Evolutionary conservation across 2,113 vertebrate species (phyloP).

Genomic region (Bettongia penicillata): DNA sequence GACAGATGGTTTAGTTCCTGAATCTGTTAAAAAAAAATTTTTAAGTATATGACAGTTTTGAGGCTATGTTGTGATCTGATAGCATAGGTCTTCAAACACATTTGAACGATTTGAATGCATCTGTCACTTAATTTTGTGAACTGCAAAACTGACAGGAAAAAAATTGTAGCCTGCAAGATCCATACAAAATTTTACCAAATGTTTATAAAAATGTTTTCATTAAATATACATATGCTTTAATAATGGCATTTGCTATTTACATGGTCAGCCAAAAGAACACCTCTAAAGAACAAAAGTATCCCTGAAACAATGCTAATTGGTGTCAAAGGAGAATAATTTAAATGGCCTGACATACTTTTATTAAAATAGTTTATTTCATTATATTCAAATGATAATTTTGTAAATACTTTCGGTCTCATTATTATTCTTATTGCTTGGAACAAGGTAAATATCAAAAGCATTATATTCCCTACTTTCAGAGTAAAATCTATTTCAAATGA

Average conservation of each 20-base stretch:
- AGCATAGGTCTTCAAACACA: constrained; percentile 73
- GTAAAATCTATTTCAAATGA: background rate
- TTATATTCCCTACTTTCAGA: background rate
- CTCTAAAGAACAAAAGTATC: background rate
- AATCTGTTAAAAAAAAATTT: constrained; percentile 49
- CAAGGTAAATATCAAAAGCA: background rate
- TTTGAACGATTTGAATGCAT: constrained; percentile 78
- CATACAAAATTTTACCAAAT: constrained; percentile 68
- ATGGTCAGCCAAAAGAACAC: constrained; percentile 60
- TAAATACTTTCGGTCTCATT: constrained; percentile 12
- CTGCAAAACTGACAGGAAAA: constrained; percentile 54
- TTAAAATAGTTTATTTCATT: constrained; percentile 9
- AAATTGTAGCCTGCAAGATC: constrained; percentile 62
- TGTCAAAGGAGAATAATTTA: constrained; percentile 45
- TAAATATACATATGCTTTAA: constrained; percentile 74
- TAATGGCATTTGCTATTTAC: constrained; percentile 51
- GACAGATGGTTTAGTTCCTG: constrained; percentile 77
- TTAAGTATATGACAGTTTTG: constrained; percentile 13
- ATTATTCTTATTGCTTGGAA: constrained; percentile 6
- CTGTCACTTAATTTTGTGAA: constrained; percentile 74
- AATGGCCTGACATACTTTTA: constrained; percentile 22
- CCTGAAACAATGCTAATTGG: background rate
- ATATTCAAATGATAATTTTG: constrained; percentile 27
- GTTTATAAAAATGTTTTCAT: constrained; percentile 76
- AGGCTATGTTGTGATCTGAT: constrained; percentile 74